Evolutionary conservation across 2,888 invertebrate species (phyloP).

Genomic region (Acronicta leporina): DNA sequence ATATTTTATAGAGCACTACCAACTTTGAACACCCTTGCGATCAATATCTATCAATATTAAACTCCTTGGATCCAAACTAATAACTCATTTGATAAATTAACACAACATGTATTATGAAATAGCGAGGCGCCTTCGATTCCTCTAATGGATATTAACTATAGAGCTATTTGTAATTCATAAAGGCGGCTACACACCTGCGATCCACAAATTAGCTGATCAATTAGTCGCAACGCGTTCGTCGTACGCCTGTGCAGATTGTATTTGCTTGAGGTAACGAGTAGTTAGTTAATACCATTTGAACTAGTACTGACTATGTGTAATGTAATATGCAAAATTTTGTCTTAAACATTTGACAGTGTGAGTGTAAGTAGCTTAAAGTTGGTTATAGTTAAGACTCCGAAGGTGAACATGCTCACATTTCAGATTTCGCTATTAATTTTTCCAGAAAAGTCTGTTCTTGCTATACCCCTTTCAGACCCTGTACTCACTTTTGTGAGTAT

Average conservation of each 20-base stretch:
- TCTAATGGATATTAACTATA: slow-evolving; percentile 57
- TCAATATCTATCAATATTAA: slow-evolving; percentile 21
- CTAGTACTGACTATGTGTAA: slow-evolving; percentile 52
- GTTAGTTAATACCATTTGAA: slow-evolving; percentile 66
- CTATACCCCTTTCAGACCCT: no score
- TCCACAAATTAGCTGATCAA: slow-evolving; percentile 76
- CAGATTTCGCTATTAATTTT: no score
- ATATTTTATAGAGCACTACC: no score
- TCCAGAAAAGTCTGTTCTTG: no score
- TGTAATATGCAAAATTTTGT: slow-evolving; percentile 36
- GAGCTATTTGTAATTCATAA: slow-evolving; percentile 72
- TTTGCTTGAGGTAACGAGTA: slow-evolving; percentile 64
- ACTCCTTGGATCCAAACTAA: slow-evolving; percentile 20
- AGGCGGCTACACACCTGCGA: slow-evolving; percentile 65
- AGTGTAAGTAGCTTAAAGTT: no score
- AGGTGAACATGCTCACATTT: no score
- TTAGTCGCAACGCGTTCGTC: slow-evolving; percentile 73
- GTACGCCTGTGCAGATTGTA: slow-evolving; percentile 54
- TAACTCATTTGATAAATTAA: slow-evolving; percentile 38
- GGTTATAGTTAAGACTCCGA: no score
- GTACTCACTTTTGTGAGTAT: no score
- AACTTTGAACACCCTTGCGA: not conserved
- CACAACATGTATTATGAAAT: slow-evolving; percentile 21
- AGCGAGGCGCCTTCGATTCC: slow-evolving; percentile 29
- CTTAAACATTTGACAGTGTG: not conserved